phyloP scores from a whole-genome alignment of 2,888 invertebrate species.

The Lithophane leautieri region DNA sequence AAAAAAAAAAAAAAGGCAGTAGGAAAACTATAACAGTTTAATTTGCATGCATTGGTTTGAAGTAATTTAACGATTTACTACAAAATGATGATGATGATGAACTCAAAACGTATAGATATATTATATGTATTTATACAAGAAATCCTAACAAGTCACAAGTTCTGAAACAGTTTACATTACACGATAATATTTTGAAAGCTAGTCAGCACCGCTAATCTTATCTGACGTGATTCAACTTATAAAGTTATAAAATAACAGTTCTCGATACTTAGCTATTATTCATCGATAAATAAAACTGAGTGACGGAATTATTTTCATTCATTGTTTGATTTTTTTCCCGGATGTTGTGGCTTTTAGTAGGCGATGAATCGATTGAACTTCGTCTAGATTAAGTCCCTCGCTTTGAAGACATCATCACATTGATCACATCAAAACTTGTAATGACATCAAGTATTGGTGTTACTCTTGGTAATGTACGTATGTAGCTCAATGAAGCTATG shows the following conservation, averaged over 20 bases:
- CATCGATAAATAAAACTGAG: conserved; percentile 53
- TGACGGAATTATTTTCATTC: conserved; percentile 45
- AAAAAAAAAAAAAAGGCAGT: too few species aligned
- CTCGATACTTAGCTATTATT: conserved; percentile 42
- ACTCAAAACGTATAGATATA: background rate
- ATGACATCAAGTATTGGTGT: background rate
- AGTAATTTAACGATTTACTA: background rate
- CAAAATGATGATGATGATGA: background rate
- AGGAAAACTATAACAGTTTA: background rate
- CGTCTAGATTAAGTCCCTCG: background rate
- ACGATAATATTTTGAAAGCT: conserved; percentile 21
- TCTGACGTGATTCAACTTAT: conserved; percentile 50
- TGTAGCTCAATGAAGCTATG: background rate
- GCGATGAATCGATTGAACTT: background rate
- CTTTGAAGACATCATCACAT: conserved; percentile 6
- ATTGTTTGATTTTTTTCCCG: conserved; percentile 47
- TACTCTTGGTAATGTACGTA: background rate
- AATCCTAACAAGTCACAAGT: background rate
- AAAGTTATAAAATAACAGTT: conserved; percentile 42
- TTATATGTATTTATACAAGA: background rate
- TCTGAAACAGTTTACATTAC: conserved; percentile 3
- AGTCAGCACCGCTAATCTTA: conserved; percentile 47
- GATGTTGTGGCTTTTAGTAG: conserved; percentile 32
- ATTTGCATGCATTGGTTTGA: background rate
- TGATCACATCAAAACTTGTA: background rate